Base-by-base conservation (phyloP, 2,888 invertebrate genomes). In the Stenichneumon culpator region DNA sequence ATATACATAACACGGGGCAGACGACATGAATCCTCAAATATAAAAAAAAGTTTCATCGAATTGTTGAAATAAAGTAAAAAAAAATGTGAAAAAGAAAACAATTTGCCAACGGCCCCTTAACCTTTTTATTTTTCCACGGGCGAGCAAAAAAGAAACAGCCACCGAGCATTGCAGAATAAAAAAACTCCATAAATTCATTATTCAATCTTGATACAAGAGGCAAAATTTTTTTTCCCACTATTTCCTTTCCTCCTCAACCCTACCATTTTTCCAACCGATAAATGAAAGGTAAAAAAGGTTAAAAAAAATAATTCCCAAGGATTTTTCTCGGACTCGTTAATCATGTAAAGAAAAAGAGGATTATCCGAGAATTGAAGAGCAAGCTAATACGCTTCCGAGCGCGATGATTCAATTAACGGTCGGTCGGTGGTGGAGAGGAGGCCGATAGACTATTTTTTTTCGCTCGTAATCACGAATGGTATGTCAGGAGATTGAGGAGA, bases 381-480 rank as follows among this genome's bases (percentile, higher is more conserved):
- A n/a, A 36, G 68, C 39, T 50, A 81, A 81, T 57, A 32, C 68
- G 67, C 39, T 67, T 63, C 44, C 28, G 28, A 54, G 67, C 28
- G 47, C 75, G 75, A 80, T 83, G 75, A 80, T 83, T 83, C 79
- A 72, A 83, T 80, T 50, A 70, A 69, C 74, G 79, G 70, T 79
- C 47, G 68, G 67, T 69, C 74, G 39, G 36, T 67, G 69, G 65
- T 80, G 11, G 57, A 57, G 57, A 57, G 57, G 57, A 25, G 57
- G 57, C 25, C 72, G 79, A 69, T 57, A 73, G 73, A 67, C 22
- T 50, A 54, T 84, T 77, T 77, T 72, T 54, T 57, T 25, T 57
- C 54, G 50, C 50, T 47, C 72, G 47, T 77, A 77, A 82, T 82
- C 70, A 65, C 65, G 72, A 77, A 65, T 60, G 75, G 75, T 72